phyloP scores from a whole-genome alignment of 2,113 vertebrate species.

The Anarhynchus alexandrinus region DNA sequence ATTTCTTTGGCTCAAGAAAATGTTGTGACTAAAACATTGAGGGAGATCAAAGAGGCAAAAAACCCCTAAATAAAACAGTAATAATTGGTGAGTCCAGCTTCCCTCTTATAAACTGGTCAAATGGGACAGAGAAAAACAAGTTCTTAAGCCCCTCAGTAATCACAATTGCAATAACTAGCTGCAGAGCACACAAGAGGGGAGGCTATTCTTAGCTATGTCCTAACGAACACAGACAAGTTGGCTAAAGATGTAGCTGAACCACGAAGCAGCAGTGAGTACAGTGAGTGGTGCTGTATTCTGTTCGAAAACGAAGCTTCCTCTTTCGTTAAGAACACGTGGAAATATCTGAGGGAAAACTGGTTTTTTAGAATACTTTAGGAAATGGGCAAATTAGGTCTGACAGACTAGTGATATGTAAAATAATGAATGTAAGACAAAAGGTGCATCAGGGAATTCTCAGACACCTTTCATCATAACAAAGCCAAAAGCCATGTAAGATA shows the following conservation, averaged over 20 bases:
- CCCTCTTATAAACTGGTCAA: background rate
- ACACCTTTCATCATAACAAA: conserved; percentile 1
- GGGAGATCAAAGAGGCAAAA: background rate
- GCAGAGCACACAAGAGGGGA: background rate
- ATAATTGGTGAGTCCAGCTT: background rate
- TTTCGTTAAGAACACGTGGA: background rate
- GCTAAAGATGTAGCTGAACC: background rate
- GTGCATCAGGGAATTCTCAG: background rate
- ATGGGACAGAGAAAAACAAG: background rate
- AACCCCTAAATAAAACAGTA: background rate
- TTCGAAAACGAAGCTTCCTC: background rate
- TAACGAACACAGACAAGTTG: background rate
- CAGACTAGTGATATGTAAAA: background rate
- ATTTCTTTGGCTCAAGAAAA: conserved; percentile 8
- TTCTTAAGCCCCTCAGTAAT: conserved; percentile 2
- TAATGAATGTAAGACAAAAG: background rate
- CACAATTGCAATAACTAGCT: background rate
- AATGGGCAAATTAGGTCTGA: background rate
- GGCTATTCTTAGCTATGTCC: background rate
- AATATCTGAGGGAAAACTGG: background rate
- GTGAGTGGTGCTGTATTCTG: background rate
- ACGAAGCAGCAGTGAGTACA: background rate
- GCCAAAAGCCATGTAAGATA: background rate
- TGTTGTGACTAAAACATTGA: background rate
- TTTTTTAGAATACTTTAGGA: background rate